Conservation (phyloP, 2,113 vertebrate species). For the Maylandia zebra region DNA sequence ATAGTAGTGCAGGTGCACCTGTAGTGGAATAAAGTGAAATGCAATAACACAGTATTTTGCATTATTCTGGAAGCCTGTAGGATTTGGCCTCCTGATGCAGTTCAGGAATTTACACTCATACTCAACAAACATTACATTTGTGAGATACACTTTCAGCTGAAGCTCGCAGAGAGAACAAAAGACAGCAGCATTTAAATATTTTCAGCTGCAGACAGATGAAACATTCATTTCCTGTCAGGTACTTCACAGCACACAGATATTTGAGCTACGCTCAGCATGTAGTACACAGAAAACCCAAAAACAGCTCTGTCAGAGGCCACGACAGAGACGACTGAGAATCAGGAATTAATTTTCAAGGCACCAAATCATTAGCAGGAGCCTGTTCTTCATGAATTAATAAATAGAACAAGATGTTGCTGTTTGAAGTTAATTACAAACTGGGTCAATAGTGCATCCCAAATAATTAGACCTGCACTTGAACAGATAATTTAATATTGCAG, state of each 20-base stretch:
- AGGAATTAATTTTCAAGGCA: slow-evolving; percentile 16
- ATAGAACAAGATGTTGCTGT: slow-evolving; percentile 21
- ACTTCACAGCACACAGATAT: not conserved
- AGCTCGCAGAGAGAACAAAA: not conserved
- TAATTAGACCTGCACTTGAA: slow-evolving; percentile 30
- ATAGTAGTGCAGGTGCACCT: not conserved
- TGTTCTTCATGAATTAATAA: slow-evolving; percentile 49
- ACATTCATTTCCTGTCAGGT: not conserved
- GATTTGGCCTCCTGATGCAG: not conserved
- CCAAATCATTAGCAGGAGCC: slow-evolving; percentile 28
- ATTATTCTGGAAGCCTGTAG: not conserved
- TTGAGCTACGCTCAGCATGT: not conserved
- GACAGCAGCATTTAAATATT: not conserved
- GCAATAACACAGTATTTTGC: not conserved
- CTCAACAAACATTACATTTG: not conserved
- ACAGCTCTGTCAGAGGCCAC: not conserved
- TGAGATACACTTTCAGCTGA: not conserved
- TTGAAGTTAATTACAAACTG: slow-evolving; percentile 36
- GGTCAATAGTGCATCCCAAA: slow-evolving; percentile 34
- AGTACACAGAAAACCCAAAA: not conserved
- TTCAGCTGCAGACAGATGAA: not conserved
- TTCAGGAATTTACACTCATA: not conserved
- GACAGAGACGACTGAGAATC: not conserved
- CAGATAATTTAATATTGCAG: slow-evolving; percentile 9
- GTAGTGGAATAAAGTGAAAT: not conserved